Conservation (phyloP, 1,140 invertebrate genomes). For the Drosophila bifasciata region DNA sequence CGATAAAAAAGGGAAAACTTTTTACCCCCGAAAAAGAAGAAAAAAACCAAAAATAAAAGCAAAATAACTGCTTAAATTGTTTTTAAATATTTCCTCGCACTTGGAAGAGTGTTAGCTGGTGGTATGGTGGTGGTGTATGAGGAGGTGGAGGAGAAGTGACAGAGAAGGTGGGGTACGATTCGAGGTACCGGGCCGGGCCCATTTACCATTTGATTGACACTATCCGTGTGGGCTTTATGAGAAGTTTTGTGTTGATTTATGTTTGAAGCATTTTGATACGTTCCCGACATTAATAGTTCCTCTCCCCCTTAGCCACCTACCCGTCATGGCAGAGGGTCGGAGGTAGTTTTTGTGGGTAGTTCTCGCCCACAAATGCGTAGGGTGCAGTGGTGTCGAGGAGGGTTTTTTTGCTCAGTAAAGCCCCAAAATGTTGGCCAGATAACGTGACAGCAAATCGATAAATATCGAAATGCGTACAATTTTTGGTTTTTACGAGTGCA, state of each 20-base stretch:
- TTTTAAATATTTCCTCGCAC: conserved; percentile 61
- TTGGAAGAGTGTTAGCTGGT: background rate
- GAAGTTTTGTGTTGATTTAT: conserved; percentile 63
- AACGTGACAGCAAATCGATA: conserved; percentile 74
- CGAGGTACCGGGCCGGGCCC: background rate
- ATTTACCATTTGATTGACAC: conserved; percentile 47
- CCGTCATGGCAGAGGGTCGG: too few species aligned
- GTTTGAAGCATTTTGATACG: conserved; percentile 42
- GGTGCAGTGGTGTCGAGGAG: background rate
- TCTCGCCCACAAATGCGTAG: background rate
- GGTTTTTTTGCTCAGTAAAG: conserved; percentile 40
- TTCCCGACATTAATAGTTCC: conserved; percentile 59
- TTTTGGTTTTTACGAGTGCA: conserved; percentile 39
- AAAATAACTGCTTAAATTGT: conserved; percentile 62
- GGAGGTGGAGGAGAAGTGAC: conserved; percentile 11
- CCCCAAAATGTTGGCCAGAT: conserved; percentile 58
- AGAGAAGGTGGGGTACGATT: background rate
- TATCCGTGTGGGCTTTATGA: conserved; percentile 31
- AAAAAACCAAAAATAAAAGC: conserved; percentile 3
- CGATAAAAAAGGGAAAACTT: conserved; percentile 24
- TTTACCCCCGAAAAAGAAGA: conserved; percentile 13
- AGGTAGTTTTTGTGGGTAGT: conserved; percentile 6
- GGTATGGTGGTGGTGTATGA: background rate
- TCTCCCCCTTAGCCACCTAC: background rate
- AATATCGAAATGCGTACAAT: conserved; percentile 64